phyloP scores from a whole-genome alignment of 2,888 invertebrate genomes.

The Hemithea aestivaria region DNA sequence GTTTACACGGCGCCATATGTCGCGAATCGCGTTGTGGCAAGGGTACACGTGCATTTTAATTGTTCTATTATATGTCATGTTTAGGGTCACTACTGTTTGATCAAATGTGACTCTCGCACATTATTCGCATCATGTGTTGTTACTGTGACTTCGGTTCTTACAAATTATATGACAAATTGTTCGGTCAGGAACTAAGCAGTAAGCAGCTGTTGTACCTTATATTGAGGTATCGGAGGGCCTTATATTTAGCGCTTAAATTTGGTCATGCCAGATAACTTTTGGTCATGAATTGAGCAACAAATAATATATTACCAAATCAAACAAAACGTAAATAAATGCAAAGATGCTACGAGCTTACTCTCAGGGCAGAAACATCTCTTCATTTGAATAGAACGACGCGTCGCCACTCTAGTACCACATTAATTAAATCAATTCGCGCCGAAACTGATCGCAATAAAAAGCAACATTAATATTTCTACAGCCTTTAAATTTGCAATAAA shows the following conservation, averaged over 20 bases:
- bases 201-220: too few species aligned
- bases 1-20: slow-evolving; percentile 61
- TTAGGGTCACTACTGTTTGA: slow-evolving; percentile 30
- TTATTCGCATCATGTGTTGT: slow-evolving; percentile 2
- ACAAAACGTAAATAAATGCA: slow-evolving; percentile 79
- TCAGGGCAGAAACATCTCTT: too few species aligned
- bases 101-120: slow-evolving; percentile 17
- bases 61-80: slow-evolving; percentile 47
- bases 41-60: slow-evolving; percentile 49
- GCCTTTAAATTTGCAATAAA: slow-evolving; percentile 6
- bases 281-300: too few species aligned
- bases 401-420: slow-evolving; percentile 20
- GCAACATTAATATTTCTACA: slow-evolving; percentile 1
- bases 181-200: too few species aligned
- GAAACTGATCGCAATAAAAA: slow-evolving; percentile 7
- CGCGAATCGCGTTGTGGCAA: slow-evolving; percentile 35
- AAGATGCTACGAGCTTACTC: too few species aligned
- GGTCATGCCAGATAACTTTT: too few species aligned
- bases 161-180: too few species aligned
- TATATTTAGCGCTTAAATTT: too few species aligned
- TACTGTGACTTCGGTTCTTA: too few species aligned
- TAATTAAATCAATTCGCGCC: slow-evolving; percentile 9
- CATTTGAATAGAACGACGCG: slow-evolving; percentile 26
- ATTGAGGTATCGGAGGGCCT: too few species aligned
- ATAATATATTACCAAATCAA: slow-evolving; percentile 56